Evolutionary conservation across 1,140 invertebrate species (phyloP).

Genomic region (Neotoxoptera formosana): DNA sequence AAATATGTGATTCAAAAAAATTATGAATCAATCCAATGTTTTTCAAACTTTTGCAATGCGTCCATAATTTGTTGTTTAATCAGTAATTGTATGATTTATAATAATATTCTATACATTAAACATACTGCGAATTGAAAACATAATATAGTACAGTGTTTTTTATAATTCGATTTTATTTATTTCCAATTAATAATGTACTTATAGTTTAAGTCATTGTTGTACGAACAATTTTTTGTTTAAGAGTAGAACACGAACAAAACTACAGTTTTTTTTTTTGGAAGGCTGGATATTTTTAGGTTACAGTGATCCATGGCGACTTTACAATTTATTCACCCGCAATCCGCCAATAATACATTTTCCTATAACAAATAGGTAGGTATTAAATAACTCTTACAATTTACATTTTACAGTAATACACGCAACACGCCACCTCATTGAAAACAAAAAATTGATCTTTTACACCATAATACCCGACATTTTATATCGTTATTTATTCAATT

Average conservation of each 20-base stretch:
- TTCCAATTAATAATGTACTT: background rate
- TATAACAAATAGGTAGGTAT: background rate
- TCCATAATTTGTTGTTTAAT: background rate
- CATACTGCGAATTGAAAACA: background rate
- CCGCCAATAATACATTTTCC: background rate
- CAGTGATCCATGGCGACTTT: background rate
- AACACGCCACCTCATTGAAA: background rate
- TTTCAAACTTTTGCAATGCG: no score
- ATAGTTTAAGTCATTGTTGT: background rate
- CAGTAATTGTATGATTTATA: background rate
- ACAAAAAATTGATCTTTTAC: background rate
- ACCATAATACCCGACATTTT: background rate
- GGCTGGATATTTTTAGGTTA: background rate
- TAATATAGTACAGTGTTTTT: background rate
- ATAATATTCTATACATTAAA: background rate
- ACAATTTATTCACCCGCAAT: background rate
- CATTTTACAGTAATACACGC: no score
- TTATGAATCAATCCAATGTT: no score
- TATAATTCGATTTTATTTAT: conserved; percentile 7
- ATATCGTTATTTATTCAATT: background rate
- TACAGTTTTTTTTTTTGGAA: background rate
- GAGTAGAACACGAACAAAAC: no score
- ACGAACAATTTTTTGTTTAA: background rate
- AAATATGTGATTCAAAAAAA: no score
- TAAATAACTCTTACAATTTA: background rate